phyloP scores from a whole-genome alignment of 1,140 invertebrate species.

The Calliopsis andreniformis region DNA sequence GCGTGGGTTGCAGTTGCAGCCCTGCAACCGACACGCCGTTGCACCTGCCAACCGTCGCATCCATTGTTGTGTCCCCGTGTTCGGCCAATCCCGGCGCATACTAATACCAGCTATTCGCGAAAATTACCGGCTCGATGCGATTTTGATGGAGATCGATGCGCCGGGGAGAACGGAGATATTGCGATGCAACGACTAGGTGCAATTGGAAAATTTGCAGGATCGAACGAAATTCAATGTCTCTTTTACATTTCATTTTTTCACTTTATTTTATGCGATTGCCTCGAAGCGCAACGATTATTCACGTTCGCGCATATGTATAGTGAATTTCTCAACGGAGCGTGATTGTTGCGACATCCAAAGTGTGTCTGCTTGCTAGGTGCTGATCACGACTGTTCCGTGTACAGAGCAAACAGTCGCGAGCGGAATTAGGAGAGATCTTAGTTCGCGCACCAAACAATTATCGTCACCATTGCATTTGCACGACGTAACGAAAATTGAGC shows the following conservation, averaged over 20 bases:
- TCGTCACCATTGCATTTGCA: constrained; percentile 3
- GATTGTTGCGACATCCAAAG: background rate
- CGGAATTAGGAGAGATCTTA: background rate
- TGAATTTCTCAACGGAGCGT: background rate
- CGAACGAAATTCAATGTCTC: background rate
- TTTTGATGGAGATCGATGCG: constrained; percentile 42
- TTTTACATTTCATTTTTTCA: background rate
- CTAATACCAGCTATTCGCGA: constrained; percentile 35
- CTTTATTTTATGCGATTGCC: no score
- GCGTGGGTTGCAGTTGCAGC: constrained; percentile 41
- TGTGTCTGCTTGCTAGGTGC: background rate
- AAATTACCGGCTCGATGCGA: constrained; percentile 35
- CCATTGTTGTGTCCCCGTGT: constrained; percentile 36
- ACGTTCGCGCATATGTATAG: background rate
- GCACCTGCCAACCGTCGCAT: constrained; percentile 53
- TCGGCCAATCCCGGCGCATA: constrained; percentile 36
- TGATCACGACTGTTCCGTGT: background rate
- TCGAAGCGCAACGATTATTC: background rate
- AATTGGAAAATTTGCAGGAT: background rate
- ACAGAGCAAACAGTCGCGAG: background rate
- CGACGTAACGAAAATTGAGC: constrained; percentile 11
- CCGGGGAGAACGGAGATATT: background rate
- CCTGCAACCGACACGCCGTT: constrained; percentile 43
- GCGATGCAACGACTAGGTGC: background rate
- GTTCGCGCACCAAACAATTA: constrained; percentile 12